Percentiles rank a stretch among this genome's conserved stretches.
Evolutionary conservation across 1,140 invertebrate species (phyloP).

Genomic region (Sminthurides bifidus): DNA sequence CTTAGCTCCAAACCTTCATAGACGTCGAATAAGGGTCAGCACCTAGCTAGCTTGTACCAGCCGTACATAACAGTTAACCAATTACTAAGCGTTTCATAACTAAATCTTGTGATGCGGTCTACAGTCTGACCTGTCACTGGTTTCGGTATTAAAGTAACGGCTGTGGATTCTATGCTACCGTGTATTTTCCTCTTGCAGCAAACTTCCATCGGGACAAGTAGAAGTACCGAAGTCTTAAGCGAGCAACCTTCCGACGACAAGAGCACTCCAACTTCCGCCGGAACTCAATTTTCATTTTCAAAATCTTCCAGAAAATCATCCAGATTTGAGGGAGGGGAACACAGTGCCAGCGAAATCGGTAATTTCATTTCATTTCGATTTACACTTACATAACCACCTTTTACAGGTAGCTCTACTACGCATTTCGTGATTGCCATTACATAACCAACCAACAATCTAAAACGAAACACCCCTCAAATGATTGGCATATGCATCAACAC

Average conservation of each 20-base stretch:
- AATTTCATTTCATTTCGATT: not conserved
- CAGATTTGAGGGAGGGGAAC: too few species aligned
- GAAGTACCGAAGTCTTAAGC: conserved; percentile 15
- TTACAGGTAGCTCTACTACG: not conserved
- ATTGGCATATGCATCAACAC: not conserved
- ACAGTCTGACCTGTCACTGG: too few species aligned
- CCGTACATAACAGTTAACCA: too few species aligned
- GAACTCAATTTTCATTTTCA: conserved; percentile 9
- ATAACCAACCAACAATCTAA: not conserved
- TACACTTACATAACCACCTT: not conserved
- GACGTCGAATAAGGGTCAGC: too few species aligned
- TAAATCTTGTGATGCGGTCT: too few species aligned
- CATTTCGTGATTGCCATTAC: not conserved
- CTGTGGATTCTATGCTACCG: too few species aligned
- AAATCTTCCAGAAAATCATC: conserved; percentile 7
- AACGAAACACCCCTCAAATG: not conserved
- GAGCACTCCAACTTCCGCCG: conserved; percentile 2
- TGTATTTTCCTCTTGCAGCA: too few species aligned
- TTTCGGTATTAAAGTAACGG: too few species aligned
- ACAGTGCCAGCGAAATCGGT: not conserved
- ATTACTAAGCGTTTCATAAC: too few species aligned
- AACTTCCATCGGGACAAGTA: conserved; percentile 10
- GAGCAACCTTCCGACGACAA: conserved; percentile 12
- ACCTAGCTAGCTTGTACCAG: too few species aligned
- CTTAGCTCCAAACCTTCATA: too few species aligned